Evolutionary conservation across 1,140 invertebrate species (phyloP), one percentile per base, ranked within the genome.

Genomic region (Cheumatopsyche charites): DNA sequence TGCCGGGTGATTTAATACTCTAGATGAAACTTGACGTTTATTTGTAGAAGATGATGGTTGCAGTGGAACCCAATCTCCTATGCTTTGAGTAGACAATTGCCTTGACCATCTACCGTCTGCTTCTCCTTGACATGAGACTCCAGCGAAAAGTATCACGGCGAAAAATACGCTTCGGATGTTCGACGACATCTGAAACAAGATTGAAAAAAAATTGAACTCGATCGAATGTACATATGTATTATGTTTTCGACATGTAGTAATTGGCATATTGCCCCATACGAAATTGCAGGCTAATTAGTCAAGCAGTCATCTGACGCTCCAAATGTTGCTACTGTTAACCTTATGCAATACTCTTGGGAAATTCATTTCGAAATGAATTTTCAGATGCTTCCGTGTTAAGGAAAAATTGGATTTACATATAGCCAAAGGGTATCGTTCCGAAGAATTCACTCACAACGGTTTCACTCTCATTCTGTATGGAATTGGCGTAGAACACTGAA

Each of bases 1-100:
- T 12, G 75, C 63, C 0, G 85, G 84, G 62, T 86, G 80, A 47
- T 82, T 81, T 6, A 87, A 76, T 68, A 87, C 85, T 74, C 86
- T 82, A 7, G 84, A 83, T 26, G 82, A 78, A 6, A 80, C 81
- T 80, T 82, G 82, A 77, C 80, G 79, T 77, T 81, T 82, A 25
- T 78, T 78, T 70, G 78, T 11, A 36, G 61, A 0, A 69, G 73
- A 72, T 80, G 78, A 58, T 19, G 73, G 19, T 49, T 70, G 17
- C 23, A 72, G 52, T 6, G 76, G 76, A 0, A 76, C 69, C 75
- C 75, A 76, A 21, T 76, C 75, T 17, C 72, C 49, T 23, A 23
- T 29, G 25, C 23, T 41, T 66, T 74, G 63, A 12, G 58, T 68
- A 13, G 70, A 66, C 5, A 76, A 41, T 66, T 76, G 70, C 17